Conservation (phyloP, 2,797 vertebrate genomes). For the Dromococcyx pavoninus region DNA sequence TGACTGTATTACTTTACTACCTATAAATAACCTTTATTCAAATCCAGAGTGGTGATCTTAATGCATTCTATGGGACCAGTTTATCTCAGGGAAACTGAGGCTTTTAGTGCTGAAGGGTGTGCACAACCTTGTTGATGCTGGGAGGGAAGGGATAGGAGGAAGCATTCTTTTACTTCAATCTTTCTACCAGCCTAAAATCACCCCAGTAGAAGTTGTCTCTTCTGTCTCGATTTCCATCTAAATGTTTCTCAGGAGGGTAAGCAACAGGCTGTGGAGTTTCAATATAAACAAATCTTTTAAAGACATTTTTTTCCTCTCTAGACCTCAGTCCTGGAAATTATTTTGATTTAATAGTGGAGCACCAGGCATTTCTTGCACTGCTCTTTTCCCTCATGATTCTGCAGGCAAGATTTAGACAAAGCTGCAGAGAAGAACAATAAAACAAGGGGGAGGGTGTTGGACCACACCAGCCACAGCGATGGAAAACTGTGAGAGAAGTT, state of each 20-base stretch:
- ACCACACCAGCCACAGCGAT: neutral
- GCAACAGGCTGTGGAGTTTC: neutral
- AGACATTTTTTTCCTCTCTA: neutral
- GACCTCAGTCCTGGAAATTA: neutral
- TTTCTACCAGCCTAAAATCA: neutral
- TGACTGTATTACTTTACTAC: neutral
- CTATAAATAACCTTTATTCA: neutral
- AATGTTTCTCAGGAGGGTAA: neutral
- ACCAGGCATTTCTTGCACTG: neutral
- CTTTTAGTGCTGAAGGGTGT: neutral
- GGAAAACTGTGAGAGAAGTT: neutral
- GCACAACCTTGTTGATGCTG: neutral
- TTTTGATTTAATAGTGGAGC: neutral
- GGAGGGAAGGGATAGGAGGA: neutral
- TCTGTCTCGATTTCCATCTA: neutral
- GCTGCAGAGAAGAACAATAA: neutral
- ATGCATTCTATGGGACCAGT: neutral
- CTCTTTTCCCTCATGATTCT: neutral
- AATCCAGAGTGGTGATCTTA: neutral
- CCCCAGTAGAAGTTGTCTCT: neutral
- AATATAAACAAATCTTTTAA: constrained; percentile 8
- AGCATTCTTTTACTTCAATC: neutral
- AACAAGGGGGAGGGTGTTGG: neutral
- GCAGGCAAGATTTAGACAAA: neutral
- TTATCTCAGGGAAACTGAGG: neutral